Percentiles rank a stretch among this genome's conserved stretches.
phyloP scores from a whole-genome alignment of 1,140 invertebrate genomes.

The Halesus radiatus region DNA sequence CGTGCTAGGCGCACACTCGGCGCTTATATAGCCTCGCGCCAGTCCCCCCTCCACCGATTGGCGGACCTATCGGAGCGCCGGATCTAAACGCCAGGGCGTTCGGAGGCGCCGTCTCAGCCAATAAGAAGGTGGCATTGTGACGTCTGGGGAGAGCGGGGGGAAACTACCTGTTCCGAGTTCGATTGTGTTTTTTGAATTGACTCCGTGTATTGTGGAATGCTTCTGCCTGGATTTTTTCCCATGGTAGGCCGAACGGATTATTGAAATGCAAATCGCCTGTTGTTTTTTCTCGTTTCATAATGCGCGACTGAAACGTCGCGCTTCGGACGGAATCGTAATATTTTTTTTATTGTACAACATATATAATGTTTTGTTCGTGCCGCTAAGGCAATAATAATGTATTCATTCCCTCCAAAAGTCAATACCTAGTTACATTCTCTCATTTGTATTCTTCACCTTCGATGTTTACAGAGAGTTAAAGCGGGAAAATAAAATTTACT shows the following conservation, averaged over 20 bases:
- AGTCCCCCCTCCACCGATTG: slow-evolving; percentile 49
- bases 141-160: slow-evolving; percentile 30
- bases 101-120: slow-evolving; percentile 57
- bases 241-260: slow-evolving; percentile 47
- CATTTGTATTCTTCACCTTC: no score
- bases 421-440: no score
- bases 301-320: slow-evolving; percentile 1
- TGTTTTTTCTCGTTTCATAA: slow-evolving; percentile 25
- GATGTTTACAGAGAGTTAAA: no score
- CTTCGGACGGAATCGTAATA: background rate
- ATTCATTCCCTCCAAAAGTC: no score
- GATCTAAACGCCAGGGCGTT: slow-evolving; percentile 61
- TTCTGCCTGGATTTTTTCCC: slow-evolving; percentile 52
- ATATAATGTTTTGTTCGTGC: background rate
- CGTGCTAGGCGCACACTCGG: slow-evolving; percentile 60
- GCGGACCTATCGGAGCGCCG: slow-evolving; percentile 56
- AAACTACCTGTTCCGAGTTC: slow-evolving; percentile 53
- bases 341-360: background rate
- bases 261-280: slow-evolving; percentile 55
- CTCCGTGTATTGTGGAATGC: slow-evolving; percentile 45
- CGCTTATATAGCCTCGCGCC: slow-evolving; percentile 61
- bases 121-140: slow-evolving; percentile 48
- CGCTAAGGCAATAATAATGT: background rate
- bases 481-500: no score
- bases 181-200: slow-evolving; percentile 49